Conservation (phyloP, 1,140 invertebrate species). For the Pachyrhynchus sulphureomaculatus region DNA sequence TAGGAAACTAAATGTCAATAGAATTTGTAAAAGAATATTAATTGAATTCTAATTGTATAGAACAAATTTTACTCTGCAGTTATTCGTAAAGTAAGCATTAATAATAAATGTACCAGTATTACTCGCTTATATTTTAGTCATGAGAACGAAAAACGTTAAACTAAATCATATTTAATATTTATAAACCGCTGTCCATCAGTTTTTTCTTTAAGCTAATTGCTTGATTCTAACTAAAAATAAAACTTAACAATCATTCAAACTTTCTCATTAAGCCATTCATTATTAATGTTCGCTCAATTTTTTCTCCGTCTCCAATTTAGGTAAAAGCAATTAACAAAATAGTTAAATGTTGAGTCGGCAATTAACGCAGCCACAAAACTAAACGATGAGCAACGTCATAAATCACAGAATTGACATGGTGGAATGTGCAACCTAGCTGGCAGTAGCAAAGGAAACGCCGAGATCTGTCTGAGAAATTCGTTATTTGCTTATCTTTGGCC, state of each 20-base stretch:
- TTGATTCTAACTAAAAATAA: not conserved
- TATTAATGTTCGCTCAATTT: not conserved
- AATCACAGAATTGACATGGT: conserved; percentile 29
- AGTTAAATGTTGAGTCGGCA: conserved; percentile 21
- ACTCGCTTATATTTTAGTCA: too few species aligned
- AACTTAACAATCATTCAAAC: conserved; percentile 2
- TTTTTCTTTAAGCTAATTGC: not conserved
- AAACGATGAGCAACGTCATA: conserved; percentile 24
- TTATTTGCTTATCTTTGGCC: conserved; percentile 8
- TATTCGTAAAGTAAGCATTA: too few species aligned
- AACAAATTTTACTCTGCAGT: too few species aligned
- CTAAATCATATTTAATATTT: too few species aligned
- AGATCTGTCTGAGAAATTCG: conserved; percentile 7
- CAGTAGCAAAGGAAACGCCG: not conserved
- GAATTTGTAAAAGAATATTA: too few species aligned
- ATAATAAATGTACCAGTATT: conserved; percentile 24
- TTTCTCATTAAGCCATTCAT: conserved; percentile 10
- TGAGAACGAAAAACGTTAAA: too few species aligned
- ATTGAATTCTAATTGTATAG: too few species aligned
- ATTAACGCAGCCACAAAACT: conserved; percentile 25
- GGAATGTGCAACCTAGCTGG: conserved; percentile 10
- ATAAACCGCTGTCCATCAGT: not conserved
- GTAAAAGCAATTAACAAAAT: conserved; percentile 28
- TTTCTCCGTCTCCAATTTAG: conserved; percentile 21
- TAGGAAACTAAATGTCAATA: too few species aligned